Evolutionary conservation across 2,888 invertebrate species (phyloP).

Genomic region (Chymomyza fuscimana): DNA sequence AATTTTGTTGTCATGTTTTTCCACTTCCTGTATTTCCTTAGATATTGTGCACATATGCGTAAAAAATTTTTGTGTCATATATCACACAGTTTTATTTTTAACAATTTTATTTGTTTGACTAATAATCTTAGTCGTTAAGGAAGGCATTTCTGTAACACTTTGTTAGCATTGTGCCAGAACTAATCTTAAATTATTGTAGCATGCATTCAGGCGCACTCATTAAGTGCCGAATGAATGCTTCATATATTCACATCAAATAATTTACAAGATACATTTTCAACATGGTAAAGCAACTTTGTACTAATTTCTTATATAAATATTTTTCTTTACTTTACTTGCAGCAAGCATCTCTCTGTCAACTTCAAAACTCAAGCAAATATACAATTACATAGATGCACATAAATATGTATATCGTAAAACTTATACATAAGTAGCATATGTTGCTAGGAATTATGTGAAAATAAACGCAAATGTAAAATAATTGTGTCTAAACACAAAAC

Average conservation of each 20-base stretch:
- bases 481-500: slow-evolving; percentile 19
- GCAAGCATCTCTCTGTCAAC: not conserved
- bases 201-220: not conserved
- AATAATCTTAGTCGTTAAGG: not conserved
- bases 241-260: not conserved
- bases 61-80: not conserved
- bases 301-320: not conserved
- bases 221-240: not conserved
- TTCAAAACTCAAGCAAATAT: not conserved
- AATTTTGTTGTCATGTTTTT: too few relatives aligned
- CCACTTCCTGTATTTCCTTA: not conserved
- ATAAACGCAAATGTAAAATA: not conserved
- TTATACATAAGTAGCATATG: not conserved
- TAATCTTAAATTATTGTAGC: not conserved
- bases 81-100: not conserved
- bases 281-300: not conserved
- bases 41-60: not conserved
- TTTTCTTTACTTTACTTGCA: not conserved
- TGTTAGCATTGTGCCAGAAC: not conserved
- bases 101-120: not conserved
- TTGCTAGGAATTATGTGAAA: not conserved
- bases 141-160: not conserved
- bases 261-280: not conserved
- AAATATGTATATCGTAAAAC: too few relatives aligned
- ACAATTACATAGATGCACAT: not conserved